Conservation (phyloP, 2,113 vertebrate species). For the Atractosteus spatula region DNA sequence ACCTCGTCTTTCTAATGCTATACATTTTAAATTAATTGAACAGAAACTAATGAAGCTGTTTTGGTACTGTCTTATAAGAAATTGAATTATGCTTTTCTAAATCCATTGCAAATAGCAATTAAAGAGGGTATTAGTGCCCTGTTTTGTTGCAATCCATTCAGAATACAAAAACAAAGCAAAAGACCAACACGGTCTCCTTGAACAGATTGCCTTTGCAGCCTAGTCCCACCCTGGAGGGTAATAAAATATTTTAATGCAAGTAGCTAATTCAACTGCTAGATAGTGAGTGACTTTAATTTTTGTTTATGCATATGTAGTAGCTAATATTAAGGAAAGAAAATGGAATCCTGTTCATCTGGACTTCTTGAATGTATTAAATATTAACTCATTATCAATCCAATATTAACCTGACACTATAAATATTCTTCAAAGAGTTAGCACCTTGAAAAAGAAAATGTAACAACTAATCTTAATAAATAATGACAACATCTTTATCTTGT, state of each 20-base stretch:
- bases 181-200: conserved; percentile 31
- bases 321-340: conserved; percentile 40
- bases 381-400: background rate
- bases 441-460: too few relatives aligned
- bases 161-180: conserved; percentile 25
- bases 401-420: background rate
- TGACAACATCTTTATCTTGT: too few relatives aligned
- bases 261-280: conserved; percentile 57
- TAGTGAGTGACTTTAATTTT: conserved; percentile 60
- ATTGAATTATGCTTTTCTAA: conserved; percentile 38
- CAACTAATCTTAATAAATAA: too few relatives aligned
- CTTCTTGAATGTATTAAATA: background rate
- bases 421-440: background rate
- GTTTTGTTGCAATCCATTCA: conserved; percentile 26
- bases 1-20: too few relatives aligned
- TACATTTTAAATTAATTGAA: conserved; percentile 20
- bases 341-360: conserved; percentile 5
- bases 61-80: conserved; percentile 36
- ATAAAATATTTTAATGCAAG: conserved; percentile 55
- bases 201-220: conserved; percentile 45
- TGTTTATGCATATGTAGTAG: conserved; percentile 61
- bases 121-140: conserved; percentile 36
- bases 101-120: conserved; percentile 44
- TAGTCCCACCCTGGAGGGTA: conserved; percentile 46
- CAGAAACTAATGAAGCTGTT: conserved; percentile 25